A percentile compares a stretch with the other conserved stretches of the same genome.
Evolutionary conservation across 2,113 vertebrate genomes (phyloP).

Genomic region (Diadophis punctatus): DNA sequence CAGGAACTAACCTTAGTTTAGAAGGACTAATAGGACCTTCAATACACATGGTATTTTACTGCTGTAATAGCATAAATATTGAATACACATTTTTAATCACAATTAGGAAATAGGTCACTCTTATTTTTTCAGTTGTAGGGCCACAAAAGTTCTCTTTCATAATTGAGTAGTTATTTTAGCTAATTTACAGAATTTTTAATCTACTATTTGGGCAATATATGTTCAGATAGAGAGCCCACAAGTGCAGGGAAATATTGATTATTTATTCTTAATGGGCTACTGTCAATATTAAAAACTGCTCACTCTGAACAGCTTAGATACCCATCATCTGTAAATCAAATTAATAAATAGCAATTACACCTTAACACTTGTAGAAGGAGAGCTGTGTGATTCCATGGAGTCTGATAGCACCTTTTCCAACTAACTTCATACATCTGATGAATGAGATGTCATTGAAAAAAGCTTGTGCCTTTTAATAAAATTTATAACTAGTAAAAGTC

Average conservation of each 20-base stretch:
- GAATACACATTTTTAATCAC: neutral
- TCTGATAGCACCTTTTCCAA: neutral
- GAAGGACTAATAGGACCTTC: neutral
- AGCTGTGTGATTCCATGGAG: neutral
- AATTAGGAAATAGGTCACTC: neutral
- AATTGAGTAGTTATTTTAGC: neutral
- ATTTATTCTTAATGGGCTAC: neutral
- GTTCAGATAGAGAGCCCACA: neutral
- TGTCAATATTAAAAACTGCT: neutral
- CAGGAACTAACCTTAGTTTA: neutral
- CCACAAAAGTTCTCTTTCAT: neutral
- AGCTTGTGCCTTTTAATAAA: neutral
- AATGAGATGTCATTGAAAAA: neutral
- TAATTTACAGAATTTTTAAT: neutral
- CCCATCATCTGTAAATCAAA: neutral
- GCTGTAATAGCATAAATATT: neutral
- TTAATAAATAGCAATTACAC: neutral
- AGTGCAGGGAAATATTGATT: neutral
- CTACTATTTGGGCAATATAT: neutral
- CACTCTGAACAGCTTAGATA: neutral
- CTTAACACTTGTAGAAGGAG: neutral
- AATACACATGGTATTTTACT: neutral
- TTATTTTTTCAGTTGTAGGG: neutral
- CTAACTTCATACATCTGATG: neutral
- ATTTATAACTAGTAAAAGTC: neutral